Evolutionary conservation across 1,140 invertebrate genomes (phyloP), one percentile per base, ranked within the genome.

Genomic region (Ceratina australensis): DNA sequence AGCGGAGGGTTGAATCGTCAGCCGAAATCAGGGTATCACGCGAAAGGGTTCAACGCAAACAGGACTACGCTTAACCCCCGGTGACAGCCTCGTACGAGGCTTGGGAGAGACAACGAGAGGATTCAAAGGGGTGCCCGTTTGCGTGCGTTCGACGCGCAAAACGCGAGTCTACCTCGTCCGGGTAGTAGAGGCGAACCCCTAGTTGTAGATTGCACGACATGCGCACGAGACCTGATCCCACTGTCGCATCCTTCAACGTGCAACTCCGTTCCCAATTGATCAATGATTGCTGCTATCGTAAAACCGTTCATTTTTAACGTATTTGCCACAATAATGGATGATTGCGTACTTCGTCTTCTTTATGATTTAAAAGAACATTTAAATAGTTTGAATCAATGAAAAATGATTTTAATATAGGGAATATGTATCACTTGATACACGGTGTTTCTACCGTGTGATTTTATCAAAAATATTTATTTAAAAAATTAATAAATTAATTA

Each of bases 191-290:
- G n/a, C n/a, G 52, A 74, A 78, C 79, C 72, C 76, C 67, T 81
- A 42, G 16, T 65, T 75, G 69, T 64, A 69, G 78, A 68, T 64
- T 66, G 64, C 73, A 80, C 77, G 83, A 84, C 84, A 81, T 80
- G 80, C 86, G 87, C 85, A 84, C 64, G 78, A 76, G 15, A 22
- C 28, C 28, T 66, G 42, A 76, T 50, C 7, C 26, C 54, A 16
- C 26, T 83, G 64, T 24, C 68, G 72, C 68, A 84, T 80, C 56
- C 82, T 72, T 76, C 73, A 22, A 65, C 47, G 66, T 74, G 66
- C 61, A n/a, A 65, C 33, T 79, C 61, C 59, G 47, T 69, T 59
- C 56, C 20, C 50, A 50, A 75, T 79, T 81, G 77, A 82, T 74
- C 76, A 71, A 78, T 78, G 65, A 69, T 79, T 68, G 54, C 16